Evolutionary conservation across 92 coral and sea anemone species (phyloP).

Genomic region (Pocillopora meandrina): DNA sequence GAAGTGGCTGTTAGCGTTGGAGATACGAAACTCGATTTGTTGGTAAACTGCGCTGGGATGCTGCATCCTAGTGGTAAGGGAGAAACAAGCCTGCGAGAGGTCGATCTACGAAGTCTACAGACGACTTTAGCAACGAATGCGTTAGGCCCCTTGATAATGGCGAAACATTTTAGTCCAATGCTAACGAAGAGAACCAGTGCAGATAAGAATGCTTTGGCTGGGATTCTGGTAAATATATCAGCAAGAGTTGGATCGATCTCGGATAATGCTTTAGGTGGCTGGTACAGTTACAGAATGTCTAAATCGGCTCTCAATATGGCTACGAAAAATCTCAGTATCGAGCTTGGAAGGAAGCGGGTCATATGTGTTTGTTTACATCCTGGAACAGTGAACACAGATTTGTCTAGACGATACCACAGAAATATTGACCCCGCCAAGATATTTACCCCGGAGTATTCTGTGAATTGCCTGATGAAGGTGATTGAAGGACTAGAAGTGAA

Average conservation of each 20-base stretch:
- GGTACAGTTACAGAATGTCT: slow-evolving; percentile 71
- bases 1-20: slow-evolving; percentile 33
- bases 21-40: slow-evolving; percentile 55
- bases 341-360: slow-evolving; percentile 53
- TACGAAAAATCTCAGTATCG: slow-evolving; percentile 68
- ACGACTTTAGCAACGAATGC: slow-evolving; percentile 54
- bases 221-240: slow-evolving; percentile 67
- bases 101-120: slow-evolving; percentile 21
- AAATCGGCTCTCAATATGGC: slow-evolving; percentile 74
- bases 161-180: slow-evolving; percentile 54
- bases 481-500: slow-evolving; percentile 47
- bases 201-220: slow-evolving; percentile 34
- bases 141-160: slow-evolving; percentile 62
- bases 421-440: slow-evolving; percentile 64
- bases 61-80: slow-evolving; percentile 69
- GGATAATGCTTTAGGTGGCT: slow-evolving; percentile 63
- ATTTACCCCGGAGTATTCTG: slow-evolving; percentile 66
- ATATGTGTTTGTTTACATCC: slow-evolving; percentile 65
- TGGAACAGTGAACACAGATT: slow-evolving; percentile 68
- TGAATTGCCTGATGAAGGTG: slow-evolving; percentile 54
- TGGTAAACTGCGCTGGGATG: slow-evolving; percentile 72
- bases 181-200: slow-evolving; percentile 46
- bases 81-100: slow-evolving; percentile 65
- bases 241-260: slow-evolving; percentile 67
- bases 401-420: slow-evolving; percentile 61